Conservation (phyloP, 2,113 vertebrate species). For the Muntiacus reevesi region DNA sequence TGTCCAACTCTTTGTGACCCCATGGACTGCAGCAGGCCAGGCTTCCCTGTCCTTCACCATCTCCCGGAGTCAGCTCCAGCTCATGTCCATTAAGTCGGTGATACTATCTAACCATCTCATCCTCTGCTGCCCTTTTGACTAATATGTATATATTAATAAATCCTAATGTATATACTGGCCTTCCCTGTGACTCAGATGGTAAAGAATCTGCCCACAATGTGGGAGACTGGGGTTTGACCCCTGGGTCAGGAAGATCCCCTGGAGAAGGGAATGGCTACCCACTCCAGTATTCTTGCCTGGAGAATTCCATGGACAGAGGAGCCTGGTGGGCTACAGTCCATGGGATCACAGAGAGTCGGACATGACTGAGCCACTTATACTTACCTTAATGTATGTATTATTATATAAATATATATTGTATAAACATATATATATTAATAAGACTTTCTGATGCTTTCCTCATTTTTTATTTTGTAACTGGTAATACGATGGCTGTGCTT, state of each 20-base stretch:
- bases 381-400: background rate
- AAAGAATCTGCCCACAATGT: background rate
- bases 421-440: background rate
- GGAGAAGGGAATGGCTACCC: background rate
- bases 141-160: background rate
- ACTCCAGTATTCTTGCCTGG: background rate
- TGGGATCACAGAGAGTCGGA: background rate
- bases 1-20: background rate
- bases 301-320: background rate
- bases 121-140: background rate
- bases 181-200: background rate
- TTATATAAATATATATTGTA: background rate
- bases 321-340: background rate
- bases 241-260: background rate
- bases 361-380: background rate
- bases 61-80: background rate
- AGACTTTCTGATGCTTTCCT: background rate
- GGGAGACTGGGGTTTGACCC: background rate
- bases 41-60: background rate
- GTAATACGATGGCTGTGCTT: slow-evolving; percentile 46
- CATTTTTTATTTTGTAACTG: slow-evolving; percentile 5
- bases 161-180: background rate
- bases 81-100: background rate
- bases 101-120: background rate
- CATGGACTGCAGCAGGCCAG: background rate